phyloP scores from a whole-genome alignment of 2,797 vertebrate species.

The Oryzias dopingdopingensis region DNA sequence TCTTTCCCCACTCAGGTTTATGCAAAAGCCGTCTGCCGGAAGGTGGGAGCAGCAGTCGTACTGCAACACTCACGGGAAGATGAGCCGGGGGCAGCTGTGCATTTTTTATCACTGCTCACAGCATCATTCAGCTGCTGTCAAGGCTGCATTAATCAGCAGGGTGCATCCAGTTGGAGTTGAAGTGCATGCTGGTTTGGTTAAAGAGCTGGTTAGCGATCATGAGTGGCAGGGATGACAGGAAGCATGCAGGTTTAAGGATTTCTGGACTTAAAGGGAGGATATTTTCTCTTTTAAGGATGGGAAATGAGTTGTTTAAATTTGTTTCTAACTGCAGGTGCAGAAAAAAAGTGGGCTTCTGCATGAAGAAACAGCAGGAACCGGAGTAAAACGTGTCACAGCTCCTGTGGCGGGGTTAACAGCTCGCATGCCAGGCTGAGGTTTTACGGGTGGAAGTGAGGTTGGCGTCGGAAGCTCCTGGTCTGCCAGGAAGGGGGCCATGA shows the following conservation, averaged over 20 bases:
- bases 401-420: slow-evolving; percentile 50
- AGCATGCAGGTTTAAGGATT: not conserved
- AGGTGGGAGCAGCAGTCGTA: slow-evolving; percentile 15
- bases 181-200: not conserved
- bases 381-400: slow-evolving; percentile 32
- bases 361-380: slow-evolving; percentile 7
- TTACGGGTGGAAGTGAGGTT: slow-evolving; percentile 44
- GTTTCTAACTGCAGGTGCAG: not conserved
- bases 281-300: not conserved
- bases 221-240: slow-evolving; percentile 10
- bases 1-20: slow-evolving; percentile 15
- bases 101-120: slow-evolving; percentile 21
- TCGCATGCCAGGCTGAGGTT: slow-evolving; percentile 45
- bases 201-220: slow-evolving; percentile 1
- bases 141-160: slow-evolving; percentile 15
- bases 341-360: not conserved
- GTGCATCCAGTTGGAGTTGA: not conserved
- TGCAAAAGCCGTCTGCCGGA: slow-evolving; percentile 22
- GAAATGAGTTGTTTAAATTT: no score
- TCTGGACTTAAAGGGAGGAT: not conserved
- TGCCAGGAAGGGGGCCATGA: slow-evolving; percentile 46
- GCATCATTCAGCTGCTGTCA: slow-evolving; percentile 29
- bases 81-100: slow-evolving; percentile 21
- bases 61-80: slow-evolving; percentile 6
- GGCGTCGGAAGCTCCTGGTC: slow-evolving; percentile 47